Evolutionary conservation across 2,797 vertebrate genomes (phyloP), one percentile per base, ranked within the genome.

Genomic region (Tenualosa thibaudeaui): DNA sequence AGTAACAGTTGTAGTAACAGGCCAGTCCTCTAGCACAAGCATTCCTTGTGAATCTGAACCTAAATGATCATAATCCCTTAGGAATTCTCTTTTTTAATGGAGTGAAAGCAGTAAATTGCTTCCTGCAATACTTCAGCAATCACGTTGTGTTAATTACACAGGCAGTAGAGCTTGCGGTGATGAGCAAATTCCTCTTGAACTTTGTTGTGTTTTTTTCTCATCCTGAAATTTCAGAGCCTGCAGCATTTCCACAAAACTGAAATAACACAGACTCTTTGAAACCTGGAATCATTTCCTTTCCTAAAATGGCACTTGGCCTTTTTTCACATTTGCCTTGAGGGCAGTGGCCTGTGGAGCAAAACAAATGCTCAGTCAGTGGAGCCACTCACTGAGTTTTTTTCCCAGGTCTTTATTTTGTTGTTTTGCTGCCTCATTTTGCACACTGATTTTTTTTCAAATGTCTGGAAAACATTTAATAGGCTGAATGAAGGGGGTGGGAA

Each of bases 101-200:
- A 56, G 86, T 37, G 56, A 50, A 86, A 81, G 86, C 82, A 86
- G 85, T 86, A 89, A 89, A 88, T 89, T 83, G 83, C 89, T 89
- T 89, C 82, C 89, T 88, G 84, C 86, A 88, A 82, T 90, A 85
- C 84, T 89, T 85, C 84, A 81, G 87, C 89, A 89, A 89, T 91
- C 88, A 88, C 84, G 51, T 86, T 84, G 87, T 88, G 87, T 91
- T 91, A 91, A 91, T 91, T 91, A 88, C 86, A 85, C 82, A 43
- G 83, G 85, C 82, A 83, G 86, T 85, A 85, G 89, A 88, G 87
- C 86, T 90, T 89, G 85, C 86, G 87, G 87, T 87, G 87, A 88
- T 88, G 88, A 87, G 83, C 81, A 82, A 86, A 86, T 92, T 89
- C 85, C 88, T 88, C 82, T 86, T 82, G 84, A 85, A 86, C 87